These are phyloP conservation scores for Melospiza melodia DNA, from an alignment of 2,113 vertebrate species.

Conservation along the genomic window DNA sequence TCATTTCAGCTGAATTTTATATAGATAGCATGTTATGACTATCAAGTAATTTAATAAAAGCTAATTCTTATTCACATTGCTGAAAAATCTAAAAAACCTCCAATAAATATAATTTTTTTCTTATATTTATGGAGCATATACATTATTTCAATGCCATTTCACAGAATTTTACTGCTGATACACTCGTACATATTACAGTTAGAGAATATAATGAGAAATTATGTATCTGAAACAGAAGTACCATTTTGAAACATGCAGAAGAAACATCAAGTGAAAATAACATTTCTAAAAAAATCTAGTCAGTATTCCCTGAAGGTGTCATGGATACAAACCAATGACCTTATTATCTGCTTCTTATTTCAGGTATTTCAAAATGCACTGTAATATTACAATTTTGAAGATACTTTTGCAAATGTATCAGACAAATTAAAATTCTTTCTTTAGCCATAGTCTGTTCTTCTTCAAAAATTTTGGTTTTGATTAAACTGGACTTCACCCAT, in stretches of 20 bases:
- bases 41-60: neutral
- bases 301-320: neutral
- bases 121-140: neutral
- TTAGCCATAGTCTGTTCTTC: neutral
- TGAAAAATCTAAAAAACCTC: neutral
- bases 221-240: neutral
- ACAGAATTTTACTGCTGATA: neutral
- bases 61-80: neutral
- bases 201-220: neutral
- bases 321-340: accelerated
- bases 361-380: neutral
- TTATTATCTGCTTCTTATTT: neutral
- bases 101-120: neutral
- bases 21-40: neutral
- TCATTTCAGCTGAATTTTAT: neutral
- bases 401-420: neutral
- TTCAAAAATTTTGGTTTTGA: neutral
- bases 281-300: neutral
- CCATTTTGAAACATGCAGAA: neutral
- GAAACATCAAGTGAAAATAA: neutral
- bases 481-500: neutral
- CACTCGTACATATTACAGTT: neutral
- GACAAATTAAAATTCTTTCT: neutral
- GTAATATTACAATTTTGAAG: neutral
- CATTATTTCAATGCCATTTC: neutral